Evolutionary conservation across 2,797 vertebrate species (phyloP).

Genomic region (Gymnocypris eckloni): DNA sequence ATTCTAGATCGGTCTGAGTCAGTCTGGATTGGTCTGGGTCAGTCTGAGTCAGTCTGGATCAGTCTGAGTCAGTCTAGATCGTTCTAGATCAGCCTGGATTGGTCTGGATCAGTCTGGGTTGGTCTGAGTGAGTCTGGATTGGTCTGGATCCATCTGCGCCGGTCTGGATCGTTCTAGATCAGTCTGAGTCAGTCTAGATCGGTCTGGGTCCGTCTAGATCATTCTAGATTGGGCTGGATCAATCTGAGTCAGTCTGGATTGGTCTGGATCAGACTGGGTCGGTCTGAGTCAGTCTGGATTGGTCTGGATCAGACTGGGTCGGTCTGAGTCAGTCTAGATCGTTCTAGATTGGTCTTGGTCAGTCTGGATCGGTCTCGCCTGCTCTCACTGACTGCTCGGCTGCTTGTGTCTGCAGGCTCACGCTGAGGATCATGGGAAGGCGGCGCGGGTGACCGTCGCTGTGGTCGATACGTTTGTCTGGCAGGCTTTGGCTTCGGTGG

Average conservation of each 20-base stretch:
- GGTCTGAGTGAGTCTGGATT: not conserved
- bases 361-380: not conserved
- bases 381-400: not conserved
- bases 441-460: constrained; percentile 77
- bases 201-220: fast-evolving
- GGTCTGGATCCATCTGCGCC: constrained; percentile 58
- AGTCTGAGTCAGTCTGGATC: fast-evolving
- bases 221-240: constrained; percentile 40
- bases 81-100: constrained; percentile 58
- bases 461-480: constrained; percentile 95
- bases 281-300: constrained; percentile 21
- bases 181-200: constrained; percentile 34
- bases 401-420: constrained; percentile 70
- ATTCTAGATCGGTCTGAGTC: constrained; percentile 57
- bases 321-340: constrained; percentile 27
- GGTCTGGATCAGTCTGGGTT: no score
- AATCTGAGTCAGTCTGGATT: constrained; percentile 29
- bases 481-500: constrained; percentile 94
- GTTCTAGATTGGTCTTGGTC: no score
- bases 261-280: constrained; percentile 28
- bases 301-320: constrained; percentile 30
- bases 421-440: constrained; percentile 74
- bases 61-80: constrained; percentile 31
- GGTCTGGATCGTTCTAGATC: constrained; percentile 33
- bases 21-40: constrained; percentile 30